Evolutionary conservation across 2,113 vertebrate genomes (phyloP), one percentile per base, ranked within the genome.

Genomic region (Rostratula benghalensis): DNA sequence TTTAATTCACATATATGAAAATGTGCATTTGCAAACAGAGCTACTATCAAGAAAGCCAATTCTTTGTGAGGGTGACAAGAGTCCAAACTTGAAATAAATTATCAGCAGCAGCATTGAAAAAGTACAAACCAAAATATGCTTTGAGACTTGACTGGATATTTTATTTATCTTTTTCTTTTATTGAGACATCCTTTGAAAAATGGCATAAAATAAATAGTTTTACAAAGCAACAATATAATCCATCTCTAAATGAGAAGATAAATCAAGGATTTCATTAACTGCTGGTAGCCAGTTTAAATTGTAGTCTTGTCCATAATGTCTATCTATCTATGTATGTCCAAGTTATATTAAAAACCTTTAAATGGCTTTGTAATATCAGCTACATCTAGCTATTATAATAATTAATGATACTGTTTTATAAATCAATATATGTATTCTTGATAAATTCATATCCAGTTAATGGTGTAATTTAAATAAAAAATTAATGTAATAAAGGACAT

Each of bases 221-320:
- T 98, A 98, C 98, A 98, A 98, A 99, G 98, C 98, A 99, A 99
- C 98, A 99, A 98, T 98, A 98, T 98, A 98, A 99, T 99, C 99
- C 99, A 98, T 99, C 98, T 98, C 98, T 98, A 98, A 98, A 97
- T 77, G 97, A 97, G 98, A 97, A 98, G 98, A 99, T 99, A 99
- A 99, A 99, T 99, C 99, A 99, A 97, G 97, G 98, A 98, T 99
- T 99, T 99, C 98, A 98, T 99, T 99, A 99, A 99, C 98, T 99
- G 99, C 98, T 98, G 97, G 97, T 98, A 98, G 98, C 98, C 98
- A 98, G 98, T 99, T 99, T 98, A 99, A 98, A 99, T 98, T 98
- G 98, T 98, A 98, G 98, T 98, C 98, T 98, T 98, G 98, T 98
- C 98, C 97, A 98, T 99, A 99, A 99, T 98, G 98, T 98, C 98